Evolutionary conservation across 2,797 vertebrate species (phyloP).

Genomic region (Hozukius guyotensis): DNA sequence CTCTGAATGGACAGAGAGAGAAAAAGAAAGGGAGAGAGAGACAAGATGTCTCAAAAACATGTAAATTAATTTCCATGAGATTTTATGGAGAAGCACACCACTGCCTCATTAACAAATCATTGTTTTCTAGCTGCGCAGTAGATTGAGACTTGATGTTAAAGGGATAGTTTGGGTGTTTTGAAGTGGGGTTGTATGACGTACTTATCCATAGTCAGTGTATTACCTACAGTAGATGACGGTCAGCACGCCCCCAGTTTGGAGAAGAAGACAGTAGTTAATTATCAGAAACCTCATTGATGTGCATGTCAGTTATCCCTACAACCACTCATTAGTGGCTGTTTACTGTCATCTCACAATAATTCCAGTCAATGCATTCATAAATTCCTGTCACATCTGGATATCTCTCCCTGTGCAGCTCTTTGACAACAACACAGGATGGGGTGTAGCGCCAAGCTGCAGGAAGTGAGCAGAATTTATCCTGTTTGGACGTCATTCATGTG

Average conservation of each 20-base stretch:
- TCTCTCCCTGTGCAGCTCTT: constrained; percentile 20
- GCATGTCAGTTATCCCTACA: neutral
- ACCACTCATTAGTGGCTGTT: neutral
- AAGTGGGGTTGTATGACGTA: no score
- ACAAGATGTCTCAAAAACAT: neutral
- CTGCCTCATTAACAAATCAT: neutral
- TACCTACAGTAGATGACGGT: no score
- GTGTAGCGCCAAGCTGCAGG: constrained; percentile 19
- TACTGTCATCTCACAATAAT: neutral
- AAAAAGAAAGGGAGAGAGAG: neutral
- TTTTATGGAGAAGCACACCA: neutral
- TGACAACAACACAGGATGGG: neutral
- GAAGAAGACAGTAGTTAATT: no score
- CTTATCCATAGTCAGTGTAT: no score
- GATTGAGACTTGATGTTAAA: neutral
- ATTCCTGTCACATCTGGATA: constrained; percentile 19
- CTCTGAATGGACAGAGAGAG: constrained; percentile 71
- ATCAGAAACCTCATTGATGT: neutral
- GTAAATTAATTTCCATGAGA: neutral
- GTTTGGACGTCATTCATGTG: constrained; percentile 18
- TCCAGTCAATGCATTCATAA: constrained; percentile 13
- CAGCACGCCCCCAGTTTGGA: no score
- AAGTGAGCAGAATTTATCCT: constrained; percentile 30
- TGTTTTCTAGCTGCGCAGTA: neutral
- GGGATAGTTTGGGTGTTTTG: no score